Evolutionary conservation across 1,140 invertebrate genomes (phyloP).

Genomic region (Heliconius hermathena): DNA sequence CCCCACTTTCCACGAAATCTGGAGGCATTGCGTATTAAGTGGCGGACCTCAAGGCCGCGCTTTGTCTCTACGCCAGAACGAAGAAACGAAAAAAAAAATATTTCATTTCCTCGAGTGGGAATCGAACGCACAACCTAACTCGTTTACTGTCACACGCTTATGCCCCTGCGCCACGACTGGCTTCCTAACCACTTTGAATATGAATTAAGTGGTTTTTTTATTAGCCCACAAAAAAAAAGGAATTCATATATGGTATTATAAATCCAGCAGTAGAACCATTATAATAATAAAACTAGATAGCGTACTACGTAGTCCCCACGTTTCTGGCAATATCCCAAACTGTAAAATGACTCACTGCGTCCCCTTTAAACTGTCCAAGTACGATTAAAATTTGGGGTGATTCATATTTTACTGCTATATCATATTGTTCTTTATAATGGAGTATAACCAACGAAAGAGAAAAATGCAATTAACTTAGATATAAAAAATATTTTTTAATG

Average conservation of each 20-base stretch:
- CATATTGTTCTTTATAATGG: not conserved
- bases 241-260: not conserved
- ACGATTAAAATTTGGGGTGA: conserved; percentile 30
- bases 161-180: no score
- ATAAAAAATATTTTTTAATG: not conserved
- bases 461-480: not conserved
- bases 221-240: not conserved
- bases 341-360: conserved; percentile 34
- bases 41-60: no score
- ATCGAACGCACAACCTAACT: no score
- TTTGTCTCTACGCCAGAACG: no score
- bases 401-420: conserved; percentile 24
- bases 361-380: conserved; percentile 26
- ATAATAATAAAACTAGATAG: not conserved
- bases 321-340: conserved; percentile 35
- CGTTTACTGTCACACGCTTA: no score
- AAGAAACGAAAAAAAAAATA: no score
- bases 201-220: no score
- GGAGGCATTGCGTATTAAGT: no score
- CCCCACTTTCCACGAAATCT: no score
- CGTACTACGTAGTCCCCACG: conserved; percentile 15
- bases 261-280: not conserved
- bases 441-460: not conserved
- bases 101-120: no score
- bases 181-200: no score